A percentile compares a stretch with the other conserved stretches of the same genome.
These are phyloP conservation scores for Microtus oregoni DNA, from an alignment of 2,113 vertebrate species.

Conservation along the genomic window DNA sequence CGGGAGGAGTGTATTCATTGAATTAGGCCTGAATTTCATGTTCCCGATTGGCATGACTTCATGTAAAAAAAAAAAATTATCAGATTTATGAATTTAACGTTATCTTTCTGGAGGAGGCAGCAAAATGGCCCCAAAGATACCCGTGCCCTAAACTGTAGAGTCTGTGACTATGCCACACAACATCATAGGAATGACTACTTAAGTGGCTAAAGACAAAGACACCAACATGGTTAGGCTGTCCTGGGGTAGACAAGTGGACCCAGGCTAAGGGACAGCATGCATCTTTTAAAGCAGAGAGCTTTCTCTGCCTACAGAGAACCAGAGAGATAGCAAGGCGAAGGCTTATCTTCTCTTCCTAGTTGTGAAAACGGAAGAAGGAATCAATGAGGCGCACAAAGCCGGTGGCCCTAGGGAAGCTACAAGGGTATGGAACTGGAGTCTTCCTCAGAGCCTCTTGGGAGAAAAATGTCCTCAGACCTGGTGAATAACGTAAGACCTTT, in stretches of 20 bases:
- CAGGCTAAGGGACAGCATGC: not conserved
- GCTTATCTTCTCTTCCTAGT: not conserved
- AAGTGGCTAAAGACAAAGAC: not conserved
- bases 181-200: not conserved
- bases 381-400: not conserved
- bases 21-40: slow-evolving; percentile 60
- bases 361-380: not conserved
- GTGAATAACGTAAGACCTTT: not conserved
- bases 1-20: not conserved
- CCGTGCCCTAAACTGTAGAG: not conserved
- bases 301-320: not conserved
- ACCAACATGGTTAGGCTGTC: not conserved
- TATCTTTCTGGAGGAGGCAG: not conserved
- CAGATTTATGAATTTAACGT: slow-evolving; percentile 1
- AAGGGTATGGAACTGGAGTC: not conserved
- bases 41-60: not conserved
- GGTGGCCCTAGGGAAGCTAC: not conserved
- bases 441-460: not conserved
- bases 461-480: not conserved
- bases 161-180: not conserved
- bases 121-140: not conserved
- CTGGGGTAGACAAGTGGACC: not conserved
- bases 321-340: not conserved
- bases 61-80: slow-evolving; percentile 39
- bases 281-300: not conserved